Evolutionary conservation across 2,113 vertebrate genomes (phyloP), one percentile per base, ranked within the genome.

Genomic region (Aegithalos caudatus): DNA sequence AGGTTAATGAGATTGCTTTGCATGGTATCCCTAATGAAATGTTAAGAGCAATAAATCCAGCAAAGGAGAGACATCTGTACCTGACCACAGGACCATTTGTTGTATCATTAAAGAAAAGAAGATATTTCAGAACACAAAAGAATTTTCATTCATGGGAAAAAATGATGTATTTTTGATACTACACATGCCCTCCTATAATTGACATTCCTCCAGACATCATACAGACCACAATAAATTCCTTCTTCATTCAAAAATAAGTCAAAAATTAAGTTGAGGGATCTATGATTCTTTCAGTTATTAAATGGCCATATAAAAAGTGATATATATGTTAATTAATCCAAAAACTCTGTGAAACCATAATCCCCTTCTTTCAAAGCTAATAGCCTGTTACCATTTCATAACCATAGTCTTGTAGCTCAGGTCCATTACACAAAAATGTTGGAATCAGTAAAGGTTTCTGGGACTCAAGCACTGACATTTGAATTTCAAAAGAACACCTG

Each of bases 401-500:
- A 80, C 14, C 51, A 25, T 1, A 61, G 31, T 35, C 77, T 85
- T 33, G 61, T 2, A 76, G 37, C 37, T 88, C 51, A 91, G 37
- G 47, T 73, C 57, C 9, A 7, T 88, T 73, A 88, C 21, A 92
- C 69, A 86, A 92, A 92, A 80, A 53, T 20, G 10, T 9, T 62
- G 42, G 58, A 82, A 86, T 66, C 58, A 83, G 83, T 33, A 60
- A 86, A 80, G 45, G 9, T 77, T 92, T 95, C 58, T 83, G 45
- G 47, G 71, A 88, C 42, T 93, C 50, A 80, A 57, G 65, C 71
- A 77, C 0, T 71, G 71, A 62, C 64, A 97, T 86, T 28, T 93
- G 50, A 90, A 95, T 90, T 93, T 95, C 95, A 93, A 70, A 94
- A 90, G 62, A 92, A 90, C 29, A 93, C 54, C 62, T 83, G 76